Conservation (phyloP, 2,888 invertebrate species). For the Onthophagus sagittarius region DNA sequence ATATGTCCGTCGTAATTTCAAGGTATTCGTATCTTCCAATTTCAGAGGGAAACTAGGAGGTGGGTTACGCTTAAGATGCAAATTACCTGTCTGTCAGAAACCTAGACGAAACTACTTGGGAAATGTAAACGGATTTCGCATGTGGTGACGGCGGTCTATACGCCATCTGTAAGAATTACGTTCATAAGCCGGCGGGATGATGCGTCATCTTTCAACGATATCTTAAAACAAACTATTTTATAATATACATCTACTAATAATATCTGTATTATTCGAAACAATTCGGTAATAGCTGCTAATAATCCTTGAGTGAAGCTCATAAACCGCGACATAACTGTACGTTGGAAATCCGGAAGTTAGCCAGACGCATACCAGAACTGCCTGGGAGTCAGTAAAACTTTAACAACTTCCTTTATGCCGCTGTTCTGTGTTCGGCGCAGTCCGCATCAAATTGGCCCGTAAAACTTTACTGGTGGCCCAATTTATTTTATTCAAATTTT, state of each 20-base stretch:
- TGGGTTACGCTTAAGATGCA: not conserved
- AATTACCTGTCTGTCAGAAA: not conserved
- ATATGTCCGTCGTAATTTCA: too few relatives aligned
- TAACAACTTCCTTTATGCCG: not conserved
- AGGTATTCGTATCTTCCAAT: not conserved
- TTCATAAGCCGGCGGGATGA: not conserved
- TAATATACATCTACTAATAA: not conserved
- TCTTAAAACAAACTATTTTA: not conserved
- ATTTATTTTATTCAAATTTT: not conserved
- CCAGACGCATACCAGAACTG: not conserved
- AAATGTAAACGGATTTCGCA: not conserved
- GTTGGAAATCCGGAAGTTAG: not conserved
- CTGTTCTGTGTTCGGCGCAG: not conserved
- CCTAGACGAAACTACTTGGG: not conserved
- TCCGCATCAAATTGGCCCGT: not conserved
- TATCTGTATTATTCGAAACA: not conserved
- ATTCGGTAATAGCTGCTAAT: not conserved
- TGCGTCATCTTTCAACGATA: not conserved
- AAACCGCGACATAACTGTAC: not conserved
- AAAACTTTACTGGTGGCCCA: not conserved
- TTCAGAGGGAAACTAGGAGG: not conserved
- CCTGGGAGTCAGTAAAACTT: not conserved
- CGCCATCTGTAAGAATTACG: not conserved
- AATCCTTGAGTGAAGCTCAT: not conserved
- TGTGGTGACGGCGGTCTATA: not conserved